These are phyloP conservation scores for Lates calcarifer DNA, from an alignment of 2,113 vertebrate species.

Conservation along the genomic window DNA sequence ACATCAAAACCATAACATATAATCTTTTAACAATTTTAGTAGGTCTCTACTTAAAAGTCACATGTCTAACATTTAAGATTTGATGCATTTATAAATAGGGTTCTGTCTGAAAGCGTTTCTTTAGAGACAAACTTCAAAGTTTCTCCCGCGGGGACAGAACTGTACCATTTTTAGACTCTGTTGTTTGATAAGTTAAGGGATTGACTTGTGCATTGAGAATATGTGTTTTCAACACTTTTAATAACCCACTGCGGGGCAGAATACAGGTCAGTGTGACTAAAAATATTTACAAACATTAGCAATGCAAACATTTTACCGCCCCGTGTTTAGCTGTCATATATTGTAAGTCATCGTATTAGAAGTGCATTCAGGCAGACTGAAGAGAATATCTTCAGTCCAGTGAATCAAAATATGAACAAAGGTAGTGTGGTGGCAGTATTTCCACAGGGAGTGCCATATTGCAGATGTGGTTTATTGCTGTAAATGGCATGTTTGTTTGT, in stretches of 20 bases:
- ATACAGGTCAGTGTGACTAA: conserved; percentile 54
- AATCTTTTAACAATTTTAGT: conserved; percentile 54
- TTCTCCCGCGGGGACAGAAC: conserved; percentile 64
- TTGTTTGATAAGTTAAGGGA: conserved; percentile 70
- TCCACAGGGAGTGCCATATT: conserved; percentile 40
- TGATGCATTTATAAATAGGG: conserved; percentile 79
- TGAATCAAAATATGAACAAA: conserved; percentile 50
- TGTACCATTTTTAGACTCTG: conserved; percentile 66
- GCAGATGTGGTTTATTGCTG: neutral
- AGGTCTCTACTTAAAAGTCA: conserved; percentile 40
- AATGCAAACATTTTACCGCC: conserved; percentile 70
- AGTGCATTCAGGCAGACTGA: neutral
- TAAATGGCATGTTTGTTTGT: conserved; percentile 1
- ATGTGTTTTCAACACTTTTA: conserved; percentile 59
- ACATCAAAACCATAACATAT: conserved; percentile 56
- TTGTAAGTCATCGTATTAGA: conserved; percentile 2
- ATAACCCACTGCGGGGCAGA: conserved; percentile 34
- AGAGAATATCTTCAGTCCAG: conserved; percentile 19
- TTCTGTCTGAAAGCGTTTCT: conserved; percentile 55
- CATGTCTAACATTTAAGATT: conserved; percentile 59
- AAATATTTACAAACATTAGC: conserved; percentile 71
- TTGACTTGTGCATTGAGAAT: conserved; percentile 50
- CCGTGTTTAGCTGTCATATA: conserved; percentile 51
- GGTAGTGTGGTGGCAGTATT: conserved; percentile 36
- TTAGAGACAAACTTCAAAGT: conserved; percentile 63